Percentiles rank a stretch among this genome's conserved stretches.
phyloP scores from a whole-genome alignment of 37 sponge, comb jelly and placozoan species.

The Mnemiopsis leidyi region DNA sequence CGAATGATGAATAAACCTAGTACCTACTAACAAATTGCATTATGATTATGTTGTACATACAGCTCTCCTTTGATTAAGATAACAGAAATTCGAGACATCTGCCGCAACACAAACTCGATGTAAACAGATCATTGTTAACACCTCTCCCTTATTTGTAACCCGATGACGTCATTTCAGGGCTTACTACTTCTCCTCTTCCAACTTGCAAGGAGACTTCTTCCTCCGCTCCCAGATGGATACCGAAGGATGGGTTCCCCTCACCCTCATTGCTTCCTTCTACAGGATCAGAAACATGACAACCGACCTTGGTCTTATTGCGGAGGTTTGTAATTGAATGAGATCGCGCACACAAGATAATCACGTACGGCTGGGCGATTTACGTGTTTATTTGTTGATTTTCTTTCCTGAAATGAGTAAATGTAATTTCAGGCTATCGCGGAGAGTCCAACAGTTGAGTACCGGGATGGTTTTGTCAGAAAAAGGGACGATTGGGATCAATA shows the following conservation, averaged over 20 bases:
- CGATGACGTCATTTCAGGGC: slow-evolving; percentile 78
- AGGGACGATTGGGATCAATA: slow-evolving; percentile 79
- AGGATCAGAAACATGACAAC: slow-evolving; percentile 81
- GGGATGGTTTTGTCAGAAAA: slow-evolving; percentile 72
- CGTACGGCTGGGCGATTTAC: background rate
- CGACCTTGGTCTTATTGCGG: slow-evolving; percentile 78
- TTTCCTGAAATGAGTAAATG: no score
- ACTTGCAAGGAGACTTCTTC: slow-evolving; percentile 85
- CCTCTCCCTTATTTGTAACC: no score
- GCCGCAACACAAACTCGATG: no score
- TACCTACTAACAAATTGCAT: no score
- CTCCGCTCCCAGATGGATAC: slow-evolving; percentile 83
- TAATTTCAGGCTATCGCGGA: slow-evolving; percentile 66
- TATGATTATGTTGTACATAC: no score
- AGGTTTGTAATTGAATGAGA: slow-evolving; percentile 55
- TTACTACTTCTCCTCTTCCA: slow-evolving; percentile 96
- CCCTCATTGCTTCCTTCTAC: slow-evolving; percentile 86
- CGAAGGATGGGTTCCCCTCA: slow-evolving; percentile 86
- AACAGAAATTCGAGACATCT: no score
- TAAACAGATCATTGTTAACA: no score
- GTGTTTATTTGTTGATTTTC: no score
- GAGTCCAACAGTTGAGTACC: slow-evolving; percentile 70
- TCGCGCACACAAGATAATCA: background rate
- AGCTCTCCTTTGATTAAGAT: no score
- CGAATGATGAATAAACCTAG: no score